Evolutionary conservation across 2,797 vertebrate species (phyloP).

Genomic region (Balearica regulorum): DNA sequence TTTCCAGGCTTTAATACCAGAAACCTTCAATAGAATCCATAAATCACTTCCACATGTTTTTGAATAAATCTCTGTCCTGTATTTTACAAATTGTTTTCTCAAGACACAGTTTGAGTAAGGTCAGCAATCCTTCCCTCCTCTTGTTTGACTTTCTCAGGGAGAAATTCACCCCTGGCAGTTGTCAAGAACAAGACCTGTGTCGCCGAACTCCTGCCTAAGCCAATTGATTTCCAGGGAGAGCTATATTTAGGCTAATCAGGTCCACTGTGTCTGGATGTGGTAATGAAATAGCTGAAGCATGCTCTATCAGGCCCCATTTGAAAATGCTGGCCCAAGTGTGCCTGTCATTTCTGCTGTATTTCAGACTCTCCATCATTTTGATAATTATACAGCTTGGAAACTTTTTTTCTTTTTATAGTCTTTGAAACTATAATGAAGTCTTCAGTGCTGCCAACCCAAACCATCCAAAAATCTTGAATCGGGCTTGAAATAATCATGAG

Average conservation of each 20-base stretch:
- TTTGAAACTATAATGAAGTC: conserved; percentile 68
- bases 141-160: conserved; percentile 36
- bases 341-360: conserved; percentile 59
- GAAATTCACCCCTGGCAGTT: conserved; percentile 36
- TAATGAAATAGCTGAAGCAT: conserved; percentile 53
- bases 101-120: conserved; percentile 45
- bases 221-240: conserved; percentile 47
- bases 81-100: conserved; percentile 45
- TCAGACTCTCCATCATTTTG: conserved; percentile 67
- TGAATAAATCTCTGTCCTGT: conserved; percentile 25
- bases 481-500: conserved; percentile 64
- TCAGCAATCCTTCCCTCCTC: conserved; percentile 13
- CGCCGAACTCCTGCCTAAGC: conserved; percentile 12
- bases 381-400: conserved; percentile 67
- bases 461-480: conserved; percentile 64
- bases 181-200: conserved; percentile 29
- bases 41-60: conserved; percentile 69
- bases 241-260: conserved; percentile 63
- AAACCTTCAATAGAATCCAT: conserved; percentile 43
- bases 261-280: conserved; percentile 49
- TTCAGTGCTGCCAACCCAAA: conserved; percentile 54
- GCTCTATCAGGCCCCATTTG: conserved; percentile 48
- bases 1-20: conserved; percentile 29
- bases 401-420: conserved; percentile 69
- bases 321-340: conserved; percentile 51